Conservation (phyloP, 2,113 vertebrate species). For the Lepidothrix coronata region DNA sequence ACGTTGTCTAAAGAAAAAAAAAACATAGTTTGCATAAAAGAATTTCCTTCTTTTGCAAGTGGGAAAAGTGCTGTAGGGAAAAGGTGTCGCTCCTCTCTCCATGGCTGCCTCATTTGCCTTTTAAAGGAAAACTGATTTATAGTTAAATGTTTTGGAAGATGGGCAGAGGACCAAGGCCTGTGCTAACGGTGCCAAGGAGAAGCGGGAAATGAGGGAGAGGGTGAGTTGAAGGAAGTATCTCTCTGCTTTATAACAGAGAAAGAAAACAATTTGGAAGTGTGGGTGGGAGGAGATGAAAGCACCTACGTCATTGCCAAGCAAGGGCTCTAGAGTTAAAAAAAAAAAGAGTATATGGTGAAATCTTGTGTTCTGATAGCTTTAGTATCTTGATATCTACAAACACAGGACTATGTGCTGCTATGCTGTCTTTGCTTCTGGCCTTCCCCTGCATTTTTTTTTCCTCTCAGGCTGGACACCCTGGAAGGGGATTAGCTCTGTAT, state of each 20-base stretch:
- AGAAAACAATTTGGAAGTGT: slow-evolving; percentile 10
- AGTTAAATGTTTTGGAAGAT: slow-evolving; percentile 23
- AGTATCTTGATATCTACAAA: background rate
- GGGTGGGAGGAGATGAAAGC: background rate
- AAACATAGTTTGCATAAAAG: background rate
- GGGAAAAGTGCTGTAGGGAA: background rate
- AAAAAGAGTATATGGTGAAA: background rate
- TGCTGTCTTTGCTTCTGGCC: background rate
- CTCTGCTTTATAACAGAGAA: background rate
- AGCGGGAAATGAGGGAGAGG: slow-evolving; percentile 10
- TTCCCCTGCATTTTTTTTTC: background rate
- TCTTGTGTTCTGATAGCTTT: background rate
- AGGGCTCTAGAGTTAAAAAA: background rate
- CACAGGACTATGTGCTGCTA: background rate
- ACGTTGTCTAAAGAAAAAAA: background rate
- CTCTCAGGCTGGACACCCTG: background rate
- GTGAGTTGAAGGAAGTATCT: slow-evolving; percentile 1
- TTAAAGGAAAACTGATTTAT: slow-evolving; percentile 13
- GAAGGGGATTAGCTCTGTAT: background rate
- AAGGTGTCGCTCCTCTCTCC: background rate
- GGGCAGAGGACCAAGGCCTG: background rate
- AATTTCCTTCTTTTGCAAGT: background rate
- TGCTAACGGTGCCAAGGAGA: slow-evolving; percentile 6
- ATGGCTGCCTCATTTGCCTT: background rate
- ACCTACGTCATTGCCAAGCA: background rate